These are phyloP conservation scores for Ophraella communa DNA, from an alignment of 2,888 invertebrate genomes.

Conservation along the genomic window DNA sequence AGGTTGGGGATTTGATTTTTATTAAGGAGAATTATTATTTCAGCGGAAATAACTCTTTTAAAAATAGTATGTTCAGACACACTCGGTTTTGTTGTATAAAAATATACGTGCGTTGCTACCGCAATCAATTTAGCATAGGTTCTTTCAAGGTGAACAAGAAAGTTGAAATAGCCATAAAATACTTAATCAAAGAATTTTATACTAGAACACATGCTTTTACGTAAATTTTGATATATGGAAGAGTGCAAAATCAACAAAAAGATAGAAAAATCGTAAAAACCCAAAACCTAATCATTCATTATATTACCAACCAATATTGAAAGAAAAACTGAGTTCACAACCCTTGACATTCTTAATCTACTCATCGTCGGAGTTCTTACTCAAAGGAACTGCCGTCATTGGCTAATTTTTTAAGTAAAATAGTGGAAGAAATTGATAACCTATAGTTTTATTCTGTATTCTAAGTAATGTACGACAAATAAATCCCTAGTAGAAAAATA, in stretches of 20 bases:
- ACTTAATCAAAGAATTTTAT: constrained; percentile 24
- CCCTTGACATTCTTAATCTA: too few relatives aligned
- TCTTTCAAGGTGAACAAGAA: constrained; percentile 52
- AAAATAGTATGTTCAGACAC: constrained; percentile 36
- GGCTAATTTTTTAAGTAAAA: too few relatives aligned
- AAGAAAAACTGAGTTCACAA: too few relatives aligned
- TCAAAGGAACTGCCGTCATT: too few relatives aligned
- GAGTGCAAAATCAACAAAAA: neutral
- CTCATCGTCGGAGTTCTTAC: too few relatives aligned
- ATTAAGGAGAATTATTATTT: constrained; percentile 11
- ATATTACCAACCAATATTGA: too few relatives aligned
- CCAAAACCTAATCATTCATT: too few relatives aligned
- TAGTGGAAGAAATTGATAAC: too few relatives aligned
- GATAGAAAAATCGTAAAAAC: too few relatives aligned
- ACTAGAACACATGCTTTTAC: constrained; percentile 19
- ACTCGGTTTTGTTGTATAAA: constrained; percentile 32
- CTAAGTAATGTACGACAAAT: too few relatives aligned
- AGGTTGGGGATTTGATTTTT: neutral
- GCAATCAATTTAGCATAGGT: constrained; percentile 30
- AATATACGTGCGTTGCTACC: constrained; percentile 5
- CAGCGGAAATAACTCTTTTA: constrained; percentile 31
- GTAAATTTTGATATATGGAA: constrained; percentile 1
- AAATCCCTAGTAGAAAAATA: too few relatives aligned
- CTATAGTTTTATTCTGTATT: too few relatives aligned
- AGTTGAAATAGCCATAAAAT: constrained; percentile 49